A percentile compares a stretch with the other conserved stretches of the same genome.
Conservation (phyloP, 1,140 invertebrate genomes). For the Gryllus bimaculatus region DNA sequence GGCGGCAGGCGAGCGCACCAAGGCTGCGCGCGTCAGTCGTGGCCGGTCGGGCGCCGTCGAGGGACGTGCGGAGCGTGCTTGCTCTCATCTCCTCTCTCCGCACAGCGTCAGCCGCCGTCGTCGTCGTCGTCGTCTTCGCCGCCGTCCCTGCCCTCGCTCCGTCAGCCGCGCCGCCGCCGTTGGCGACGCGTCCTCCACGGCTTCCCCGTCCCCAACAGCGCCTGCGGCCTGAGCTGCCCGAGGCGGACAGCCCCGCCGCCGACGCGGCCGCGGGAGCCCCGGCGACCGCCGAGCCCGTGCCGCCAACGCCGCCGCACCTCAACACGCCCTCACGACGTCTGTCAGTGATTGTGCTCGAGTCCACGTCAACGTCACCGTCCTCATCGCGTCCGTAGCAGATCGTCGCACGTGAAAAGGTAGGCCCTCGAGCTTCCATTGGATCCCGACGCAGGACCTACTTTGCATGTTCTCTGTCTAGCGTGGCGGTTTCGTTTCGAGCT, state of each 20-base stretch:
- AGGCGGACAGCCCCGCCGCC: neutral
- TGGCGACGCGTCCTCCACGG: neutral
- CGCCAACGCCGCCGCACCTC: neutral
- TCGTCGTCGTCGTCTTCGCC: neutral
- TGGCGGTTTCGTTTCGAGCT: too few species aligned
- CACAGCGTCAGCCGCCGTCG: neutral
- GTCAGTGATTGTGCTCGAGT: neutral
- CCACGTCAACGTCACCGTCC: neutral
- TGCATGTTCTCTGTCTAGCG: too few species aligned
- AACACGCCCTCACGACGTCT: neutral
- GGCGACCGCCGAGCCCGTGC: neutral
- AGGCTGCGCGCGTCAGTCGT: neutral
- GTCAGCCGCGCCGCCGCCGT: neutral
- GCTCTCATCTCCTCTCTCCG: neutral
- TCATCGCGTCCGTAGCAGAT: too few species aligned
- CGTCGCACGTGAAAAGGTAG: too few species aligned
- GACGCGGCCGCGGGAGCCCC: neutral
- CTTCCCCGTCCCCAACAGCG: neutral
- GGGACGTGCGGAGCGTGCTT: neutral
- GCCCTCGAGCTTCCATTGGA: too few species aligned
- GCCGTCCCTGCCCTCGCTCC: neutral
- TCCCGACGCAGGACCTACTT: too few species aligned
- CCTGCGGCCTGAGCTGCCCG: neutral
- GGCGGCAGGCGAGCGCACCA: neutral
- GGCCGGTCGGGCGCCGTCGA: neutral